A percentile compares a stretch with the other conserved stretches of the same genome.
Evolutionary conservation across 2,888 invertebrate species (phyloP).

Genomic region (Cordilura impudica): DNA sequence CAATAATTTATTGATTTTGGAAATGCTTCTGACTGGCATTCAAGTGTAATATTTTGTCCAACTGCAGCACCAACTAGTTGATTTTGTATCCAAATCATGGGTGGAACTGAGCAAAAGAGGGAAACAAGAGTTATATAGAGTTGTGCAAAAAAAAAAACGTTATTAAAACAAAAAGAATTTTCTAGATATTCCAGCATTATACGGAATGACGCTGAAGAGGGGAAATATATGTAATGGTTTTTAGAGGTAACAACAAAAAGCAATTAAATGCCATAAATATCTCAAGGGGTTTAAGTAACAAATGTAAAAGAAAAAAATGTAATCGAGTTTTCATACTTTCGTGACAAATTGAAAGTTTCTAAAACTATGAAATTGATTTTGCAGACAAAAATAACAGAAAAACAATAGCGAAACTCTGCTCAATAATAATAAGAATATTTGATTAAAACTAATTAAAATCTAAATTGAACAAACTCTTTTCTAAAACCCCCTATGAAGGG

Average conservation of each 20-base stretch:
- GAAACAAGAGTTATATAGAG: slow-evolving; percentile 1
- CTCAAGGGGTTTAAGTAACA: slow-evolving; percentile 31
- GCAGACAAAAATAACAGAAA: neutral
- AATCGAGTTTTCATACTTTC: slow-evolving; percentile 8
- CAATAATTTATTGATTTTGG: slow-evolving; percentile 87
- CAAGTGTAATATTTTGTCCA: slow-evolving; percentile 83
- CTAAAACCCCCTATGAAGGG: too few relatives aligned
- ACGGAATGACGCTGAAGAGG: neutral
- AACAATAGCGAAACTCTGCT: too few relatives aligned
- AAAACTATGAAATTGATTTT: slow-evolving; percentile 18
- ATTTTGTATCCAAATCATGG: slow-evolving; percentile 86
- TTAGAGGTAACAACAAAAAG: slow-evolving; percentile 24
- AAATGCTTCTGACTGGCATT: slow-evolving; percentile 85
- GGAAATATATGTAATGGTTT: slow-evolving; percentile 17
- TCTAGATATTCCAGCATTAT: slow-evolving; percentile 17
- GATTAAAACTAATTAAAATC: too few relatives aligned
- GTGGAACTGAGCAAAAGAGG: slow-evolving; percentile 80
- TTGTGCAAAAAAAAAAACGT: neutral
- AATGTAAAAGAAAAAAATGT: slow-evolving; percentile 39
- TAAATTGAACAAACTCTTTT: too few relatives aligned
- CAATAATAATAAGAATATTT: too few relatives aligned
- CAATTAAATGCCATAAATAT: slow-evolving; percentile 47
- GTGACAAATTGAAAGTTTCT: neutral
- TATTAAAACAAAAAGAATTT: slow-evolving; percentile 19
- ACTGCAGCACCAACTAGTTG: slow-evolving; percentile 84